Percentiles rank a stretch among this genome's conserved stretches.
Conservation (phyloP, 2,888 invertebrate genomes). For the Pyrrhopygopsis socrates region DNA sequence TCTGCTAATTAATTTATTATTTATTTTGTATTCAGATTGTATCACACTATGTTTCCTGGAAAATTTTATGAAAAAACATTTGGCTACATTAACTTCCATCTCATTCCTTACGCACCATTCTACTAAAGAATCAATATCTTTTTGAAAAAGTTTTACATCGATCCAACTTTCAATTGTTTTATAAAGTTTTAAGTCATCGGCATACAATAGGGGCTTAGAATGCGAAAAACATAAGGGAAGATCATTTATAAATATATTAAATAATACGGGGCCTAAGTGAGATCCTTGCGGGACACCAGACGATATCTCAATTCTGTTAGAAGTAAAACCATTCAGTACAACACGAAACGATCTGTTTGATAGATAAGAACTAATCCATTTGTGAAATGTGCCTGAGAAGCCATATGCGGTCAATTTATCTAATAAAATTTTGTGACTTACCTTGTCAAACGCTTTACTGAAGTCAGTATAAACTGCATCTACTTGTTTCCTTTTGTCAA, state of each 20-base stretch:
- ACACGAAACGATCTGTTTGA: constrained; percentile 42
- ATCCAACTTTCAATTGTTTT: constrained; percentile 15
- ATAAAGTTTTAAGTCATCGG: constrained; percentile 68
- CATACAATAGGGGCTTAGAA: constrained; percentile 47
- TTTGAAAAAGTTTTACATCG: constrained; percentile 40
- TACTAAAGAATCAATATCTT: constrained; percentile 38
- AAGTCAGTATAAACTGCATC: constrained; percentile 55
- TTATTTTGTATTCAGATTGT: neutral
- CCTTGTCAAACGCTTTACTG: constrained; percentile 49
- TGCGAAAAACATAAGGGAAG: constrained; percentile 30
- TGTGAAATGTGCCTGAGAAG: neutral
- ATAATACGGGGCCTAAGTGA: constrained; percentile 53
- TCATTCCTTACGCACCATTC: constrained; percentile 54
- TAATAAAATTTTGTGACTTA: constrained; percentile 53
- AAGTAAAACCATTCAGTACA: constrained; percentile 57
- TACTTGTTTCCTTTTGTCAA: constrained; percentile 45
- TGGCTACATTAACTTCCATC: constrained; percentile 44
- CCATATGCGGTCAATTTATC: constrained; percentile 12
- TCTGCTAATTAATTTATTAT: neutral
- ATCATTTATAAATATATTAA: constrained; percentile 59
- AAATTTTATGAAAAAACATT: constrained; percentile 26
- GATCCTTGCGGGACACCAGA: constrained; percentile 61
- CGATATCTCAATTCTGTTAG: constrained; percentile 9
- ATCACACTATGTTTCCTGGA: neutral
- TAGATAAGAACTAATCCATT: constrained; percentile 17